These are phyloP conservation scores for Spisula subtruncata DNA, from an alignment of 2,888 invertebrate genomes.

Conservation along the genomic window DNA sequence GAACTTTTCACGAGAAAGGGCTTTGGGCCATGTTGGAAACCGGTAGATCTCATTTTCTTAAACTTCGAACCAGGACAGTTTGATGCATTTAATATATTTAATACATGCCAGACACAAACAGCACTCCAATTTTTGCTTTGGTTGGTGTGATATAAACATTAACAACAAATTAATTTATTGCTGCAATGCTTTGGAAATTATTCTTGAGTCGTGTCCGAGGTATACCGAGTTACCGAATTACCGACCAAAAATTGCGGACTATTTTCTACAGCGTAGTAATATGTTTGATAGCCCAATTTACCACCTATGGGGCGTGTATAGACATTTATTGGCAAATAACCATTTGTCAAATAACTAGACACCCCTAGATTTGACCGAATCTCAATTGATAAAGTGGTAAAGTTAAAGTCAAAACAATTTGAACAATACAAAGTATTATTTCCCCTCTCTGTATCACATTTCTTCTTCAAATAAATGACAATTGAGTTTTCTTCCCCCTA, in stretches of 20 bases:
- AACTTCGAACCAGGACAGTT: too few species aligned
- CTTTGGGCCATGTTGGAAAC: too few species aligned
- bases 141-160: too few species aligned
- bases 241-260: slow-evolving; percentile 4
- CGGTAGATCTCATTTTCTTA: too few species aligned
- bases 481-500: slow-evolving; percentile 36
- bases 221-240: too few species aligned
- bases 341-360: slow-evolving; percentile 58
- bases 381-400: slow-evolving; percentile 13
- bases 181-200: too few species aligned
- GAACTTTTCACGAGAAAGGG: too few species aligned
- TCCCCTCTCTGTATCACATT: slow-evolving; percentile 25
- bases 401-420: slow-evolving; percentile 25
- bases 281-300: slow-evolving; percentile 46
- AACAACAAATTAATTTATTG: too few species aligned
- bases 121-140: too few species aligned
- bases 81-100: too few species aligned
- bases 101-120: too few species aligned
- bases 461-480: slow-evolving; percentile 19
- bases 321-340: slow-evolving; percentile 60
- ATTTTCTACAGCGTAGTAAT: slow-evolving; percentile 39
- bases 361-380: slow-evolving; percentile 39
- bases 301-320: slow-evolving; percentile 59
- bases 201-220: not conserved
- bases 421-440: slow-evolving; percentile 35